A percentile compares a stretch with the other conserved stretches of the same genome.
phyloP scores from a whole-genome alignment of 2,797 vertebrate genomes.

The Triplophysa bombifrons region DNA sequence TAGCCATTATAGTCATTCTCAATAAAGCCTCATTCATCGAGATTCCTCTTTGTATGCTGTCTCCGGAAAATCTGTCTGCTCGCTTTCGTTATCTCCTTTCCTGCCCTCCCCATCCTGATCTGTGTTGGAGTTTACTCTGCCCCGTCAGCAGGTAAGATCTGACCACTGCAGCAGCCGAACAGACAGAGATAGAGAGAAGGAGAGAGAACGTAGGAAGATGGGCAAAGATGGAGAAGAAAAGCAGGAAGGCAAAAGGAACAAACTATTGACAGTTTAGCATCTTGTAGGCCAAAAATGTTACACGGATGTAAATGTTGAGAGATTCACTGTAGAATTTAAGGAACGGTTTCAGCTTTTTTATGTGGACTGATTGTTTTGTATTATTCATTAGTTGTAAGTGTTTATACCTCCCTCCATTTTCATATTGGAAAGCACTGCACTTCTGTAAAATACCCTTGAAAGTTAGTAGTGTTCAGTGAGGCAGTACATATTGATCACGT shows the following conservation, averaged over 20 bases:
- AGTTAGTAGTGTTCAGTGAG: neutral
- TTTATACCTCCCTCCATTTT: neutral
- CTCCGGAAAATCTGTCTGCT: slow-evolving; percentile 29
- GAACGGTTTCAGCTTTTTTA: neutral
- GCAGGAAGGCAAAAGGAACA: slow-evolving; percentile 18
- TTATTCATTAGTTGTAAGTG: neutral
- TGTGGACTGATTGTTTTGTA: neutral
- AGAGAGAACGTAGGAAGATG: slow-evolving; percentile 26
- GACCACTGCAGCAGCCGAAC: slow-evolving; percentile 67
- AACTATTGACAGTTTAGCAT: neutral
- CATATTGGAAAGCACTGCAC: neutral
- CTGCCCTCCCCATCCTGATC: slow-evolving; percentile 29
- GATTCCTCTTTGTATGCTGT: slow-evolving; percentile 15
- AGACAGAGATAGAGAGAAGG: slow-evolving; percentile 25
- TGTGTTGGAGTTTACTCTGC: slow-evolving; percentile 71
- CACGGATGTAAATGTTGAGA: neutral
- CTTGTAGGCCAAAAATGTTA: neutral
- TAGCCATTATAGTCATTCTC: neutral
- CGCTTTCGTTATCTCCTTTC: slow-evolving; percentile 7
- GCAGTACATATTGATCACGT: slow-evolving; percentile 29
- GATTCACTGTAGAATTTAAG: too few relatives aligned
- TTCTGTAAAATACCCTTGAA: neutral
- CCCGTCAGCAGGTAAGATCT: slow-evolving; percentile 74
- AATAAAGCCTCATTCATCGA: neutral
- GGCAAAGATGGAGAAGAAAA: slow-evolving; percentile 48